Evolutionary conservation across 2,113 vertebrate genomes (phyloP), one percentile per base, ranked within the genome.

Genomic region (Polypterus senegalus): DNA sequence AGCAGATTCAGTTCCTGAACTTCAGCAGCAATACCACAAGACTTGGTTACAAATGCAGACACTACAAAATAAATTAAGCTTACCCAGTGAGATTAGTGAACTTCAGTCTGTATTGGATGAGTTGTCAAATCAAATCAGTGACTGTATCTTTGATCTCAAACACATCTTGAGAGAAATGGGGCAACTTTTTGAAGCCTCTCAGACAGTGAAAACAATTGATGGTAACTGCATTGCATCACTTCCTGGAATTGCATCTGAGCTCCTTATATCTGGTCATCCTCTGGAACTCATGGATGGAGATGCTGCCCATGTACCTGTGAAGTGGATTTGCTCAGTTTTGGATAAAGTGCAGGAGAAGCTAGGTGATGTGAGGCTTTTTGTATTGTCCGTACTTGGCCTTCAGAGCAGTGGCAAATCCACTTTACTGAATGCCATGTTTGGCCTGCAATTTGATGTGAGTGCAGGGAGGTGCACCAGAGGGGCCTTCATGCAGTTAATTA

Each of bases 281-380:
- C 3, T 78, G 2, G 83, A 85, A 60, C 68, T 81, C 46, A 78
- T 86, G 73, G 80, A 83, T 7, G 83, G 79, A 0, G 79, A 84
- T 43, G 73, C 73, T 47, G 77, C 75, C 1, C 79, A 81, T 0
- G 47, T 83, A 1, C 73, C 83, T 0, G 3, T 86, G 0, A 69
- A 2, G 4, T 82, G 77, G 79, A 61, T 82, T 1, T 46, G 55
- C 8, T 77, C 78, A 6, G 44, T 83, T 63, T 76, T 83, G 63
- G 74, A 80, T 49, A 73, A 65, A 9, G 5, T 84, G 4, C 61
- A 69, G 9, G 62, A 76, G 61, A 75, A 64, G 62, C 58, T 80
- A 2, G 77, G 75, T 55, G 65, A 83, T 65, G 76, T 73, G 56
- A 47, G 47, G 4, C 48, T 84, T 0, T 81, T 83, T 67, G 77